Evolutionary conservation across 2,888 invertebrate genomes (phyloP).

Genomic region (Eupithecia abbreviata): DNA sequence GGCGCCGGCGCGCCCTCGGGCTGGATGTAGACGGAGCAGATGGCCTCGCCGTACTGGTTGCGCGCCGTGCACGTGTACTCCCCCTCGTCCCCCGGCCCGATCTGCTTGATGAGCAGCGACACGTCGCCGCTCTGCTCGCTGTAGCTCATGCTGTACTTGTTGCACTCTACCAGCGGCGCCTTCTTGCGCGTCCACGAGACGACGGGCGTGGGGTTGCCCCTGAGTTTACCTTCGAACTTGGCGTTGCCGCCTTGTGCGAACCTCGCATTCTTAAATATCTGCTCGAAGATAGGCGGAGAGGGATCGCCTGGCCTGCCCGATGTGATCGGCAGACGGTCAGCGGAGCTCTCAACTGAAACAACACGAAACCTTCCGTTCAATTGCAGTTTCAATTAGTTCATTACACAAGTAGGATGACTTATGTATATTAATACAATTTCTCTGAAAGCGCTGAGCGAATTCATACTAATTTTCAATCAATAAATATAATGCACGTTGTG

Average conservation of each 20-base stretch:
- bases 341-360: slow-evolving; percentile 87
- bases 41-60: slow-evolving; percentile 98
- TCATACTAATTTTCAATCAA: background rate
- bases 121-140: slow-evolving; percentile 95
- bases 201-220: slow-evolving; percentile 95
- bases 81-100: slow-evolving; percentile 97
- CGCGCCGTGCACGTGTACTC: slow-evolving; percentile 98
- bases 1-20: slow-evolving; percentile 92
- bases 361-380: slow-evolving; percentile 47
- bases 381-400: background rate
- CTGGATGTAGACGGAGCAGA: slow-evolving; percentile 97
- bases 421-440: background rate
- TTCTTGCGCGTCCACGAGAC: slow-evolving; percentile 96
- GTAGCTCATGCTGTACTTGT: slow-evolving; percentile 95
- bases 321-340: slow-evolving; percentile 72
- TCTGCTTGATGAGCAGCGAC: slow-evolving; percentile 95
- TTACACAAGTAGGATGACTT: background rate
- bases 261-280: slow-evolving; percentile 96
- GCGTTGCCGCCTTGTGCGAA: slow-evolving; percentile 98
- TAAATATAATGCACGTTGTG: slow-evolving; percentile 11
- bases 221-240: slow-evolving; percentile 94
- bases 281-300: slow-evolving; percentile 97
- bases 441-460: background rate
- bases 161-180: slow-evolving; percentile 91
- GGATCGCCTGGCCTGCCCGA: slow-evolving; percentile 87